Evolutionary conservation across 1,140 invertebrate genomes (phyloP).

Genomic region (Drosophila ficusphila): DNA sequence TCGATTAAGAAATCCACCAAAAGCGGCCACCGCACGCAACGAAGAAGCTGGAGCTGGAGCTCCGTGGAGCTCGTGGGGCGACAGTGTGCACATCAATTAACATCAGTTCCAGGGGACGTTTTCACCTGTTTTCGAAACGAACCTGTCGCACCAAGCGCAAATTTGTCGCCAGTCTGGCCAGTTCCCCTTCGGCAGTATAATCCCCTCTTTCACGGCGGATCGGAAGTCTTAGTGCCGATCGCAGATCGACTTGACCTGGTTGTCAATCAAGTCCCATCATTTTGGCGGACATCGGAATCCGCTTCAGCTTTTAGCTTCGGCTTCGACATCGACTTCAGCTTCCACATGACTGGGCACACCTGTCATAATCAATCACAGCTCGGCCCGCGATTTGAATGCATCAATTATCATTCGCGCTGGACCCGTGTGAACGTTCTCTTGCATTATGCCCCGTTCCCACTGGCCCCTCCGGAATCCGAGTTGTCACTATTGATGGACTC

Average conservation of each 20-base stretch:
- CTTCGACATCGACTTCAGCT: slow-evolving; percentile 19
- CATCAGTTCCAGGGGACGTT: too few species aligned
- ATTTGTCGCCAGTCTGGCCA: slow-evolving; percentile 64
- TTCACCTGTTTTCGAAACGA: too few species aligned
- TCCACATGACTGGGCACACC: slow-evolving; percentile 73
- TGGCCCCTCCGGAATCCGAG: neutral
- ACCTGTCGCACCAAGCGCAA: slow-evolving; percentile 74
- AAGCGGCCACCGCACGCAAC: slow-evolving; percentile 71
- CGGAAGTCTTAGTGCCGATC: slow-evolving; percentile 49
- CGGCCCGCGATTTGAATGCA: slow-evolving; percentile 66
- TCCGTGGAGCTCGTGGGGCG: slow-evolving; percentile 56
- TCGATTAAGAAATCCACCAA: slow-evolving; percentile 76
- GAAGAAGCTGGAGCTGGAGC: slow-evolving; percentile 41
- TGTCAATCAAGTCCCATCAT: slow-evolving; percentile 76
- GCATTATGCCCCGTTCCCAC: neutral
- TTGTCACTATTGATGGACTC: slow-evolving; percentile 50
- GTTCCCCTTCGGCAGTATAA: neutral
- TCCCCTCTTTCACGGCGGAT: slow-evolving; percentile 5
- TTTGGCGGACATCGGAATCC: slow-evolving; percentile 69
- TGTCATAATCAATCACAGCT: slow-evolving; percentile 76
- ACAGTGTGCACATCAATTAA: slow-evolving; percentile 77
- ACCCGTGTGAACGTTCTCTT: slow-evolving; percentile 63
- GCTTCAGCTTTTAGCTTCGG: slow-evolving; percentile 20
- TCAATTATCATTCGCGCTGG: slow-evolving; percentile 66
- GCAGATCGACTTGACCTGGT: slow-evolving; percentile 60